Evolutionary conservation across 2,113 vertebrate species (phyloP).

Genomic region (Microcebus murinus): DNA sequence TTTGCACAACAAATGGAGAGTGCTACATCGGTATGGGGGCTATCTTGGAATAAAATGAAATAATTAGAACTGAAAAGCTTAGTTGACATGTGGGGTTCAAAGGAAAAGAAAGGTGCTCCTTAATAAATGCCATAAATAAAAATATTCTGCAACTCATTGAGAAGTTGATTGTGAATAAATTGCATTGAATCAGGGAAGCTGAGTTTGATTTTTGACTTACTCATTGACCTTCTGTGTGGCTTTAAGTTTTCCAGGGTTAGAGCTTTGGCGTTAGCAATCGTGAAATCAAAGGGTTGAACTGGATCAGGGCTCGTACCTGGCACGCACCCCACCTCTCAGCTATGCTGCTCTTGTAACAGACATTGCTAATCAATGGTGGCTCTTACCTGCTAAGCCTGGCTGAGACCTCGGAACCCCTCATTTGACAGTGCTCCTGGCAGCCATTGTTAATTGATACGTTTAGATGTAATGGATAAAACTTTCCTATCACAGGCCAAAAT

Average conservation of each 20-base stretch:
- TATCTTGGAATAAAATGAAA: neutral
- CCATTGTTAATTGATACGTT: conserved; percentile 30
- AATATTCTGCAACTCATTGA: neutral
- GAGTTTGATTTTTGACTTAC: neutral
- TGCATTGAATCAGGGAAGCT: neutral
- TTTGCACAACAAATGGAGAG: neutral
- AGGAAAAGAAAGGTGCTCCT: neutral
- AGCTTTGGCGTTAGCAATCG: neutral
- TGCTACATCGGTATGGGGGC: no score
- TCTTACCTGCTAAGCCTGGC: neutral
- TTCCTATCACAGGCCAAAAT: neutral
- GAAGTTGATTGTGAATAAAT: neutral
- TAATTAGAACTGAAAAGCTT: neutral
- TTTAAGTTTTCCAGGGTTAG: neutral
- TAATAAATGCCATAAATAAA: neutral
- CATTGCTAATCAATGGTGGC: neutral
- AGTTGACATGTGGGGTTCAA: neutral
- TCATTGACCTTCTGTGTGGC: neutral
- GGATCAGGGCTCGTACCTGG: neutral
- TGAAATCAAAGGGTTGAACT: neutral
- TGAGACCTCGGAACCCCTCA: neutral
- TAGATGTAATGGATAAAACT: neutral
- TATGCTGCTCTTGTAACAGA: neutral
- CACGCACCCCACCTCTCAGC: neutral
- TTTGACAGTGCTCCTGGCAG: neutral